Conservation (phyloP, 2,797 vertebrate species). For the Setipinna tenuifilis region DNA sequence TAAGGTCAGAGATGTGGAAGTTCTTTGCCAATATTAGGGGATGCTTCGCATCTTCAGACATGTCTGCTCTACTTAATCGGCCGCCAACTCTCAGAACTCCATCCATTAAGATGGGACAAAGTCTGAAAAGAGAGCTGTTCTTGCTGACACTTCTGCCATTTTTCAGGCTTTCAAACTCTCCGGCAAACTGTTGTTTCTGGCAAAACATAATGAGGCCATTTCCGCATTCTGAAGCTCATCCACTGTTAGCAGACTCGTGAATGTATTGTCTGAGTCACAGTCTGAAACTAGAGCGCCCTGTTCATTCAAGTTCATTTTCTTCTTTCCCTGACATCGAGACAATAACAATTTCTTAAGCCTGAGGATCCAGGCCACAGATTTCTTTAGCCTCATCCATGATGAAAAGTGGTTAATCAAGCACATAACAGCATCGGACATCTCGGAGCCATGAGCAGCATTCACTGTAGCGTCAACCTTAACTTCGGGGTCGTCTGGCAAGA, state of each 20-base stretch:
- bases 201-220: too few relatives aligned
- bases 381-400: constrained; percentile 17
- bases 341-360: constrained; percentile 9
- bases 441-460: background rate
- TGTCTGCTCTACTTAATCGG: background rate
- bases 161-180: background rate
- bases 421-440: background rate
- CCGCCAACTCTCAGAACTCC: background rate
- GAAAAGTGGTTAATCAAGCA: background rate
- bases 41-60: too few relatives aligned
- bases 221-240: too few relatives aligned
- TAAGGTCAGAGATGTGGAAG: too few relatives aligned
- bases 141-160: background rate
- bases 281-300: too few relatives aligned
- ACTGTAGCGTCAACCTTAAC: background rate
- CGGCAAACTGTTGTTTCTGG: background rate
- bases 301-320: background rate
- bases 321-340: background rate
- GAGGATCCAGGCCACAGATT: constrained; percentile 19
- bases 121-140: background rate
- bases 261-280: too few relatives aligned
- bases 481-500: constrained; percentile 18
- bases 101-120: background rate
- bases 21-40: too few relatives aligned
- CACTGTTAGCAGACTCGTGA: too few relatives aligned